Evolutionary conservation across 2,888 invertebrate species (phyloP).

Genomic region (Beris chalybata): DNA sequence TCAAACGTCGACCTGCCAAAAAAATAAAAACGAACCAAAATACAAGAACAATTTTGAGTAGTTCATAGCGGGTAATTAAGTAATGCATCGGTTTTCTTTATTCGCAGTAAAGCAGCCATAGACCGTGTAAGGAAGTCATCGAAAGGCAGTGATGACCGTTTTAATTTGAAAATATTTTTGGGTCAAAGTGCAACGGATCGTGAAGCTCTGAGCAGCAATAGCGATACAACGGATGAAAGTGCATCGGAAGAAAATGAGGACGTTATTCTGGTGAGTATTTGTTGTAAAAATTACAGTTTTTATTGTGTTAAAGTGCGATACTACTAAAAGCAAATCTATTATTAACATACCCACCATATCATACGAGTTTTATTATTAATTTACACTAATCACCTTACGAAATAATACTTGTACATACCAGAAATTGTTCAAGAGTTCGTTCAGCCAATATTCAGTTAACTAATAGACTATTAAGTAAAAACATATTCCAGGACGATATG

Average conservation of each 20-base stretch:
- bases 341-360: too few relatives aligned
- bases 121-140: conserved; percentile 58
- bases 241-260: conserved; percentile 42
- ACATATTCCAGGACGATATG: too few relatives aligned
- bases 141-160: conserved; percentile 58
- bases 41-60: neutral
- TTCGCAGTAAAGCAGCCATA: conserved; percentile 56
- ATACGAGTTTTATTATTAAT: too few relatives aligned
- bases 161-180: conserved; percentile 65
- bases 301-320: too few relatives aligned
- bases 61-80: neutral
- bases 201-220: conserved; percentile 36
- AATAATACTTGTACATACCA: too few relatives aligned
- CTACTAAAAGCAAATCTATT: too few relatives aligned
- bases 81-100: neutral
- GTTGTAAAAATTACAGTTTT: neutral
- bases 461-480: too few relatives aligned
- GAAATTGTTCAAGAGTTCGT: too few relatives aligned
- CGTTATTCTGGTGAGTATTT: conserved; percentile 31
- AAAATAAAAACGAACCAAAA: neutral
- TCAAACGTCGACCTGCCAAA: neutral
- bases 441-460: too few relatives aligned
- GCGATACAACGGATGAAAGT: conserved; percentile 42
- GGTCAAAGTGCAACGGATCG: conserved; percentile 57
- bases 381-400: too few relatives aligned